These are phyloP conservation scores for Indicator maculatus DNA, from an alignment of 2,113 vertebrate species.

Conservation along the genomic window DNA sequence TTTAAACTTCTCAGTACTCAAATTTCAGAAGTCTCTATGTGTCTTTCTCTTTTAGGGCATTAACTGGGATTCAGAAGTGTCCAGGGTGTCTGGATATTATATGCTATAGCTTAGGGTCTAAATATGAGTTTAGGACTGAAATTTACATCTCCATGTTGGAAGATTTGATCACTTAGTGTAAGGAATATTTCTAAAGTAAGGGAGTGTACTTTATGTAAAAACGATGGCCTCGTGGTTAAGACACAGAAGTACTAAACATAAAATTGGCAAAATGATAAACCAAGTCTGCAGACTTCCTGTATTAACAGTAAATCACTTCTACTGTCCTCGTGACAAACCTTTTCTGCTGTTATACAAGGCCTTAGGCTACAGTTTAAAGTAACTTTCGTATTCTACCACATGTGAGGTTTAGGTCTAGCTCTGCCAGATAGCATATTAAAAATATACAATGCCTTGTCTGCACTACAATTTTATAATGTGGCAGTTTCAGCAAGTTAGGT, in stretches of 20 bases:
- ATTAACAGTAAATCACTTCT: conserved; percentile 19
- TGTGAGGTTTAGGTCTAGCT: conserved; percentile 20
- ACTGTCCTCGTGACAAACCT: conserved; percentile 52
- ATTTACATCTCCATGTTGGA: background rate
- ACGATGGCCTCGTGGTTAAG: background rate
- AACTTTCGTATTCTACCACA: conserved; percentile 5
- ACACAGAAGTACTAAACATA: conserved; percentile 27
- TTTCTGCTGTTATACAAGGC: conserved; percentile 6
- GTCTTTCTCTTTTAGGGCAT: background rate
- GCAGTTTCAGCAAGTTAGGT: conserved; percentile 55
- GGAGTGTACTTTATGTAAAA: background rate
- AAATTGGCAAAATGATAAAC: conserved; percentile 23
- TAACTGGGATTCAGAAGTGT: background rate
- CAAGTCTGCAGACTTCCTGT: conserved; percentile 29
- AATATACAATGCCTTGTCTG: background rate
- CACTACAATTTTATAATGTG: conserved; percentile 9
- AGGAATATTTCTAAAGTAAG: background rate
- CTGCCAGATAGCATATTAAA: conserved; percentile 37
- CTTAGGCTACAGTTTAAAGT: conserved; percentile 46
- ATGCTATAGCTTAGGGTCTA: background rate
- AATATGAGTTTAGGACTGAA: background rate
- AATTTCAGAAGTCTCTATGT: background rate
- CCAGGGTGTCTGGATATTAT: background rate
- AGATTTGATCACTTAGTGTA: background rate
- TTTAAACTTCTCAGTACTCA: background rate